Conservation (phyloP, 2,888 invertebrate species). For the Pseudococcus jackbeardsleyi region DNA sequence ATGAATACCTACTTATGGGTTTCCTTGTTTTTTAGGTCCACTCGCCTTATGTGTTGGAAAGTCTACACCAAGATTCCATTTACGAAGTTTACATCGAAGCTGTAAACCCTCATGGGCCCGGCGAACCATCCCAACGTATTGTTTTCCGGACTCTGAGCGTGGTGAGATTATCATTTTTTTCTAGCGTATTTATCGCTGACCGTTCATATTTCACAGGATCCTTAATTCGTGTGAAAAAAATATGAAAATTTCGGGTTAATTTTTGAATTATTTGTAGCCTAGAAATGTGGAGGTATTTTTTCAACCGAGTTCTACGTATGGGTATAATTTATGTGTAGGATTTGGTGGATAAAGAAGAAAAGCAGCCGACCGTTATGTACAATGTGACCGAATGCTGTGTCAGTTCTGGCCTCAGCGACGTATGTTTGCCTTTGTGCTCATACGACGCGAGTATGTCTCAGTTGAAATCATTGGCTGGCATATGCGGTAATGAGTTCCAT, state of each 20-base stretch:
- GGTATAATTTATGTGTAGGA: slow-evolving; percentile 44
- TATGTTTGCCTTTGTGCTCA: slow-evolving; percentile 84
- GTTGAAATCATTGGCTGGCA: slow-evolving; percentile 79
- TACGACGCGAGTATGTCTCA: slow-evolving; percentile 88
- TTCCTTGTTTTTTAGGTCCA: slow-evolving; percentile 66
- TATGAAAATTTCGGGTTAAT: slow-evolving; percentile 38
- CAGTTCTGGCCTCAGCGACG: slow-evolving; percentile 77
- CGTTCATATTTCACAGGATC: neutral
- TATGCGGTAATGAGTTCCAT: slow-evolving; percentile 84
- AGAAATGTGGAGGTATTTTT: too few relatives aligned
- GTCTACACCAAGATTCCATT: slow-evolving; percentile 80
- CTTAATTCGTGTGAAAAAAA: slow-evolving; percentile 8
- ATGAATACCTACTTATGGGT: neutral
- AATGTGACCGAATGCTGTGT: slow-evolving; percentile 86
- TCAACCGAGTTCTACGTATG: too few relatives aligned
- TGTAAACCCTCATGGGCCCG: slow-evolving; percentile 83
- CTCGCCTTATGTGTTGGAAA: slow-evolving; percentile 80
- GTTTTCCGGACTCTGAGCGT: slow-evolving; percentile 82
- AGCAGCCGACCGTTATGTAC: slow-evolving; percentile 76
- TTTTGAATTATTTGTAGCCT: neutral
- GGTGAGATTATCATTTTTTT: slow-evolving; percentile 70
- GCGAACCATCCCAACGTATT: slow-evolving; percentile 81
- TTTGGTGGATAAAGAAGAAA: slow-evolving; percentile 74
- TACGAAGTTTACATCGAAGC: slow-evolving; percentile 87
- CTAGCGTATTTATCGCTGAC: neutral